Evolutionary conservation across 35 echinoderm and acorn worm species (phyloP).

Genomic region (Stichopus chloronotus): DNA sequence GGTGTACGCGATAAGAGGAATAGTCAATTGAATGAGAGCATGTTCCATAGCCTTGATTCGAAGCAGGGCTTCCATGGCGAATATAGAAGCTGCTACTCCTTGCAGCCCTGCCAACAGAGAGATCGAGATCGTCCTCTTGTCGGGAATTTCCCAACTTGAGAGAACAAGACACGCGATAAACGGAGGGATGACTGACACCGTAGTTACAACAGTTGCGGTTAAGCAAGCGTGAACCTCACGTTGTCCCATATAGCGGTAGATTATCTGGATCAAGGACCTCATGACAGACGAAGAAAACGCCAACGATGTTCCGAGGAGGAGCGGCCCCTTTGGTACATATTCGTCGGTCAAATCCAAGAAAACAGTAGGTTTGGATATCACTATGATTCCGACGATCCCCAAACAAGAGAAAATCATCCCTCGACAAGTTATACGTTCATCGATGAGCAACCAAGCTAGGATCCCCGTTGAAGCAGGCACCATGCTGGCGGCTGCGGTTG

Average conservation of each 20-base stretch:
- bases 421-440: neutral
- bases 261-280: neutral
- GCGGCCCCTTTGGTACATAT: neutral
- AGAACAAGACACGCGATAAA: neutral
- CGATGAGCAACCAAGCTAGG: neutral
- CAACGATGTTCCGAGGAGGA: neutral
- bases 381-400: neutral
- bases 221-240: neutral
- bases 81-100: neutral
- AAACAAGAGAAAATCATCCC: neutral
- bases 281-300: neutral
- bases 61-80: neutral
- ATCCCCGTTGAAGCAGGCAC: neutral
- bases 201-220: neutral
- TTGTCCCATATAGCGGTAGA: neutral
- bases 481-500: neutral
- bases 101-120: neutral
- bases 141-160: neutral
- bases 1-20: neutral
- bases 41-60: neutral
- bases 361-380: neutral
- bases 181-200: neutral
- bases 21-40: neutral
- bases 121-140: neutral
- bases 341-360: neutral